Conservation (phyloP, 2,113 vertebrate species). For the Pachyramphus minor region DNA sequence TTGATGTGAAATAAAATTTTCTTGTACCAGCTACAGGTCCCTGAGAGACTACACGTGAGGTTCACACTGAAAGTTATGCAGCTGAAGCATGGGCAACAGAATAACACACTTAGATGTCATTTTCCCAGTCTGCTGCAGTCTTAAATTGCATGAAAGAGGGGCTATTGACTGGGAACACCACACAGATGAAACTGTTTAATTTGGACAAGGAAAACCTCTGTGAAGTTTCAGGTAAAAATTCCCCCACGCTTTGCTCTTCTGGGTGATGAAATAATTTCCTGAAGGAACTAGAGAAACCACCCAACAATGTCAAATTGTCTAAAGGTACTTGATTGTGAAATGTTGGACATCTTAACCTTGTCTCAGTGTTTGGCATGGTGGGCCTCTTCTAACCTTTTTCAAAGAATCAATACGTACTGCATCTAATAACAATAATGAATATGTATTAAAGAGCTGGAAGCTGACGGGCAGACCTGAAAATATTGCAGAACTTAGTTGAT, state of each 20-base stretch:
- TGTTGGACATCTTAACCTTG: not conserved
- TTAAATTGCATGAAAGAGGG: not conserved
- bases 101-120: not conserved
- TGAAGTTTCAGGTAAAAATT: not conserved
- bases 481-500: not conserved
- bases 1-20: constrained; percentile 24
- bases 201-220: not conserved
- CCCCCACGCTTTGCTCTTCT: not conserved
- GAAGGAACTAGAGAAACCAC: not conserved
- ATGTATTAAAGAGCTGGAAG: not conserved
- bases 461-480: not conserved
- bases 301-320: not conserved
- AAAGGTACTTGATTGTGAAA: not conserved
- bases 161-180: not conserved
- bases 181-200: not conserved
- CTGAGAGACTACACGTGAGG: not conserved
- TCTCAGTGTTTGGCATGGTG: not conserved
- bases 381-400: not conserved
- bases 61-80: not conserved
- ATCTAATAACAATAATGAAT: not conserved
- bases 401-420: not conserved
- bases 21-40: not conserved
- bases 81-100: not conserved
- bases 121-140: not conserved
- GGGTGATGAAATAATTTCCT: not conserved